These are phyloP conservation scores for Centroberyx gerrardi DNA, from an alignment of 2,797 vertebrate species.

Conservation along the genomic window DNA sequence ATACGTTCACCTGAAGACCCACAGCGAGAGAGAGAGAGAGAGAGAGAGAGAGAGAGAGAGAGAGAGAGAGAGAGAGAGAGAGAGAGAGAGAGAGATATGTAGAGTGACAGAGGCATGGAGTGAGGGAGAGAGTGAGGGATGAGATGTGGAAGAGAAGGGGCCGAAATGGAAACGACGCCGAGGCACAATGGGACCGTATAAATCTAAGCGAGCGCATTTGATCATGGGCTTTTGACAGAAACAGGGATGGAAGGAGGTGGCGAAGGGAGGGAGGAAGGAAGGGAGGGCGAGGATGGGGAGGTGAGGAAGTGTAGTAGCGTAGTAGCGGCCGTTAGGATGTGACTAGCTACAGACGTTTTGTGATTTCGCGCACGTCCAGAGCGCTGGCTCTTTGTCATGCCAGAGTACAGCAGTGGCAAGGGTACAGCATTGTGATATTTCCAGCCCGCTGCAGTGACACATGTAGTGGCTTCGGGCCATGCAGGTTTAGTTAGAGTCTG, in stretches of 20 bases:
- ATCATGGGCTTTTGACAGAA: constrained; percentile 75
- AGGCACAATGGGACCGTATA: constrained; percentile 75
- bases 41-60: constrained; percentile 5
- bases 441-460: constrained; percentile 74
- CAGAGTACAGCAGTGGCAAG: constrained; percentile 74
- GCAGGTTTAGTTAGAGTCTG: constrained; percentile 83
- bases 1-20: constrained; percentile 56
- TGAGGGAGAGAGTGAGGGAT: constrained; percentile 17
- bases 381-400: constrained; percentile 76
- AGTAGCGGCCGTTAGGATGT: constrained; percentile 49
- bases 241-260: constrained; percentile 58
- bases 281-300: constrained; percentile 30
- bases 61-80: background rate
- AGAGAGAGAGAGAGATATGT: constrained; percentile 3
- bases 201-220: constrained; percentile 77
- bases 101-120: constrained; percentile 40
- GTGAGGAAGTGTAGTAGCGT: constrained; percentile 62
- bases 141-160: constrained; percentile 31
- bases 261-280: constrained; percentile 1
- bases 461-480: constrained; percentile 79
- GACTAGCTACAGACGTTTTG: constrained; percentile 69
- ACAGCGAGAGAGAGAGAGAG: constrained; percentile 5
- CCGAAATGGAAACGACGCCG: constrained; percentile 57
- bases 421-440: constrained; percentile 77
- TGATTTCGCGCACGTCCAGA: constrained; percentile 78